Evolutionary conservation across 2,797 vertebrate species (phyloP).

Genomic region (Furcifer pardalis): DNA sequence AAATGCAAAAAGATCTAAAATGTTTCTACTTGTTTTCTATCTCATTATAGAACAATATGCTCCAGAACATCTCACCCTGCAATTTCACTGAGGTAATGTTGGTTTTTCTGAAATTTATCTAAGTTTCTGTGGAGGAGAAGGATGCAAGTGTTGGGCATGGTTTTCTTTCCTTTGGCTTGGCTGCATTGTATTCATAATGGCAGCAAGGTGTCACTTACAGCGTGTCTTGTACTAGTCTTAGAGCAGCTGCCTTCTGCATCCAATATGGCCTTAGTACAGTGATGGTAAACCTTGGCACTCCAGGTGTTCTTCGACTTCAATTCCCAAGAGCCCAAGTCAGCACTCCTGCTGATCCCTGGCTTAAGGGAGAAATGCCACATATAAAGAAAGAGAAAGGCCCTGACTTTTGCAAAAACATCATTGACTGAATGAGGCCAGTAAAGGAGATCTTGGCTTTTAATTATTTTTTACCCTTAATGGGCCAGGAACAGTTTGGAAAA

Average conservation of each 20-base stretch:
- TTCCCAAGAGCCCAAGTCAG: no score
- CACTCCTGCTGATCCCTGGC: no score
- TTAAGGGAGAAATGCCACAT: no score
- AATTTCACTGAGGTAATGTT: constrained; percentile 65
- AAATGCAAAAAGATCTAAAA: neutral
- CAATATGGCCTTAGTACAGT: neutral
- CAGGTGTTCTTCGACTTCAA: no score
- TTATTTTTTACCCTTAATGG: no score
- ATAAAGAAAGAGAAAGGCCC: no score
- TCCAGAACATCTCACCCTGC: constrained; percentile 42
- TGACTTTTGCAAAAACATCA: no score
- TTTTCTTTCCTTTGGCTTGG: neutral
- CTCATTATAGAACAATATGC: constrained; percentile 64
- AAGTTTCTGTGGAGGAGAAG: neutral
- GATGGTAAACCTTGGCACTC: no score
- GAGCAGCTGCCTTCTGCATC: no score
- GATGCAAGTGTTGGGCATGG: neutral
- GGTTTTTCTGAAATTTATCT: neutral
- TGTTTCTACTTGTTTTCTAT: neutral
- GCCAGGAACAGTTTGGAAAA: no score
- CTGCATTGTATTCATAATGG: neutral
- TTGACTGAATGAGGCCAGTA: no score
- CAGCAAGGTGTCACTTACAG: neutral
- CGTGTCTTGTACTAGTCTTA: neutral
- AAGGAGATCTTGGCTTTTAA: no score